A percentile compares a stretch with the other conserved stretches of the same genome.
Conservation (phyloP, 2,888 invertebrate genomes). For the Agonopterix subpropinquella region DNA sequence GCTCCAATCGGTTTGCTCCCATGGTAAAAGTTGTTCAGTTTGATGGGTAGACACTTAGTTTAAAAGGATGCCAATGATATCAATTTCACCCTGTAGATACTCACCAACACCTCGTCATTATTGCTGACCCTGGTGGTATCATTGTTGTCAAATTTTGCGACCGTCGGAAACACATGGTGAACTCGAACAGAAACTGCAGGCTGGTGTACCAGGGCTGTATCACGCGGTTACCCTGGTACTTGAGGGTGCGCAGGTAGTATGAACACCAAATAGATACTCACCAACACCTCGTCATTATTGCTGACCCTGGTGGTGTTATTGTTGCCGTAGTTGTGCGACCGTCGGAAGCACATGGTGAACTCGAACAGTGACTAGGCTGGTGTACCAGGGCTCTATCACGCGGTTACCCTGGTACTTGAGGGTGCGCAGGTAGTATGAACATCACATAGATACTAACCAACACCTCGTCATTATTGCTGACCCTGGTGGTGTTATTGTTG, state of each 20-base stretch:
- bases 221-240: too few relatives aligned
- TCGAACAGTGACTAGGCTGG: conserved; percentile 41
- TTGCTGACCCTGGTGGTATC: conserved; percentile 44
- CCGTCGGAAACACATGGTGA: conserved; percentile 55
- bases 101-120: conserved; percentile 41
- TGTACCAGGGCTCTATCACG: conserved; percentile 44
- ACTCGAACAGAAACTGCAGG: conserved; percentile 40
- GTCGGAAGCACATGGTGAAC: conserved; percentile 56
- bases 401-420: conserved; percentile 70
- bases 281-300: conserved; percentile 47
- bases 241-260: too few relatives aligned
- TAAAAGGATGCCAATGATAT: too few relatives aligned
- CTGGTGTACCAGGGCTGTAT: too few relatives aligned
- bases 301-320: conserved; percentile 46
- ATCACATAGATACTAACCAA: conserved; percentile 38
- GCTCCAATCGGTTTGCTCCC: too few relatives aligned
- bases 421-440: conserved; percentile 66
- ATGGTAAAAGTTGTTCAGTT: too few relatives aligned
- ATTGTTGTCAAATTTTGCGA: conserved; percentile 43
- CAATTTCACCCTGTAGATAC: too few relatives aligned
- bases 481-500: conserved; percentile 47
- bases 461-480: conserved; percentile 53
- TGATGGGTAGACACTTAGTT: too few relatives aligned
- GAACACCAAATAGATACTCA: too few relatives aligned
- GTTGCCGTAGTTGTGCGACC: conserved; percentile 39